Base-by-base conservation (phyloP, 2,888 invertebrate genomes). In the Maniola hyperantus region DNA sequence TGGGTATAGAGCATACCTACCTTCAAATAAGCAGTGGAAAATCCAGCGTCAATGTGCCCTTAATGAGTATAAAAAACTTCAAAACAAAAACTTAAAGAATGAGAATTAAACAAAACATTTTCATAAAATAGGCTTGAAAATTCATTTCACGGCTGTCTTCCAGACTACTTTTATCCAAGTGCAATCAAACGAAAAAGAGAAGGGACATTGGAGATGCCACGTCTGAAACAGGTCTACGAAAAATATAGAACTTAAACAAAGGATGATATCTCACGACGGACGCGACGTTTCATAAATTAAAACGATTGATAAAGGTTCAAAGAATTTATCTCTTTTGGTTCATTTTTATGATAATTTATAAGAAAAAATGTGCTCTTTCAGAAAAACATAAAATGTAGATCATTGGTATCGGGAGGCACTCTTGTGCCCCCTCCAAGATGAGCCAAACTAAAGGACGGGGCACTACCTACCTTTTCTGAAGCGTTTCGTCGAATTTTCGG, bases 191-290 rank as follows among this genome's bases (percentile, higher is more conserved):
- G 44, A 33, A 59, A 59, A n/a, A 8, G 44, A 59, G 15, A 46
- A 46, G 33, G 59, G 59, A 59, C 59, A n/a, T 13, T 33, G 33
- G 33, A 58, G 44, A 59, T 33, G 59, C 33, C n/a, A 46, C 33
- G 59, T 59, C 59, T 46, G n/a, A 46, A 59, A 46, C 59, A 59
- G 59, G 34, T 33, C 46, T 44, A 59, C n/a, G 46, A 46, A 46
- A 46, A 15, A 34, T 46, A 33, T 46, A 26, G 33, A 26, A 33
- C 44, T 44, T 26, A 46, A 46, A 59, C 44, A 46, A 58, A 46
- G 59, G 59, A 46, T 46, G n/a, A 11, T 55, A 39, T 39, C 55
- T 55, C 18, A 46, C 46, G 46, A 6, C 46, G 15, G 15, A n/a
- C 46, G 10, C 39, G 39, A 55, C 18, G 11, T 55, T 55, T 18